Evolutionary conservation across 2,113 vertebrate species (phyloP), one percentile per base, ranked within the genome.

Genomic region (Nycticorax nycticorax): DNA sequence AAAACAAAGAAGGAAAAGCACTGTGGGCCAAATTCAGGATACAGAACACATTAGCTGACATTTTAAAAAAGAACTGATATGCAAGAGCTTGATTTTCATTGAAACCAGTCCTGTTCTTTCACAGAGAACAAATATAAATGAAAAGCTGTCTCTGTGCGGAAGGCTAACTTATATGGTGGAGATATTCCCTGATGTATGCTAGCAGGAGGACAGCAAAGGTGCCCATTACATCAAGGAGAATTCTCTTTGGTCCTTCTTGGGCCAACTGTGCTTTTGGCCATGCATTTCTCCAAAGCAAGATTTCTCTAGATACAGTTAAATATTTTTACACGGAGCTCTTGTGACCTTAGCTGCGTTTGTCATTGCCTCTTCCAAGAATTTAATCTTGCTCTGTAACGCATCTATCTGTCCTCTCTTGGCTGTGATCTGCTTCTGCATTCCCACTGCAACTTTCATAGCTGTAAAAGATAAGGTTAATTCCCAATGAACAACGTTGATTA

Each of bases 381-480:
- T 98, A 76, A 99, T 98, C 96, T 98, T 98, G 97, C 97, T 98
- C 94, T 98, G 98, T 80, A 99, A 97, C 13, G 94, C 96, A 92
- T 99, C 99, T 15, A 98, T 98, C 84, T 99, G 98, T 79, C 98
- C 98, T 96, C 98, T 98, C 92, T 98, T 98, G 85, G 97, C 98
- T 35, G 98, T 99, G 95, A 99, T 98, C 95, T 98, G 98, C 96
- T 98, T 98, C 97, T 99, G 99, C 98, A 99, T 98, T 84, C 98
- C 97, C 94, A 97, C 88, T 64, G 99, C 98, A 94, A 98, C 97
- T 96, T 98, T 98, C 93, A 99, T 91, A 89, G 98, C 99, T 99
- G 85, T 28, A 80, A 93, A 78, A 89, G 26, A 94, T 17, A 77
- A 47, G 22, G 47, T 50, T 37, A 66, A 52, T 96, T 92, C 63